Percentiles rank a stretch among this genome's conserved stretches.
These are phyloP conservation scores for Lemur catta DNA, from an alignment of 2,797 vertebrate genomes.

Conservation along the genomic window DNA sequence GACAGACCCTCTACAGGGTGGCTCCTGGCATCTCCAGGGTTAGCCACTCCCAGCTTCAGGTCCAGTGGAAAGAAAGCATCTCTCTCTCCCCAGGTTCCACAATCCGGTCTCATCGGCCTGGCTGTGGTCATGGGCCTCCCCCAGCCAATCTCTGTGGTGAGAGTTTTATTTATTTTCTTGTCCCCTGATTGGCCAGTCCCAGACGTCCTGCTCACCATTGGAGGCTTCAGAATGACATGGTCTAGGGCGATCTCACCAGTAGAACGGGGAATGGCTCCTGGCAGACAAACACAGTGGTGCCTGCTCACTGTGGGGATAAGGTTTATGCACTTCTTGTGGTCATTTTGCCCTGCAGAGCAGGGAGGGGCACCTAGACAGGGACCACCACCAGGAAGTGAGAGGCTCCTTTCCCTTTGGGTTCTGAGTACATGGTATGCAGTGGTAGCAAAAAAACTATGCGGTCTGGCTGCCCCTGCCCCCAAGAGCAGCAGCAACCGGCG, in stretches of 20 bases:
- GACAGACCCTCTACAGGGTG: fast-evolving
- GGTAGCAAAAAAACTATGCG: neutral
- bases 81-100: neutral
- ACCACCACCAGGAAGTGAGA: neutral
- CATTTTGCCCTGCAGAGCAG: neutral
- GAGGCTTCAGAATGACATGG: neutral
- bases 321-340: neutral
- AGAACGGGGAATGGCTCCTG: neutral
- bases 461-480: neutral
- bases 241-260: neutral
- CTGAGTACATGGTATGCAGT: neutral
- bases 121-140: neutral
- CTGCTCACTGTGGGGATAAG: neutral
- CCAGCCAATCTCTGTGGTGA: neutral
- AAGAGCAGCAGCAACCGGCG: neutral
- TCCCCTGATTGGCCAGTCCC: neutral
- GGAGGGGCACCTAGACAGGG: neutral
- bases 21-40: neutral
- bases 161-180: neutral
- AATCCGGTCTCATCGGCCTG: neutral
- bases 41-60: neutral
- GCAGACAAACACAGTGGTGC: neutral
- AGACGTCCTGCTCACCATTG: neutral
- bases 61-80: neutral
- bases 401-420: neutral